Evolutionary conservation across 2,888 invertebrate species (phyloP), one percentile per base, ranked within the genome.

Genomic region (Eupsilia transversa): DNA sequence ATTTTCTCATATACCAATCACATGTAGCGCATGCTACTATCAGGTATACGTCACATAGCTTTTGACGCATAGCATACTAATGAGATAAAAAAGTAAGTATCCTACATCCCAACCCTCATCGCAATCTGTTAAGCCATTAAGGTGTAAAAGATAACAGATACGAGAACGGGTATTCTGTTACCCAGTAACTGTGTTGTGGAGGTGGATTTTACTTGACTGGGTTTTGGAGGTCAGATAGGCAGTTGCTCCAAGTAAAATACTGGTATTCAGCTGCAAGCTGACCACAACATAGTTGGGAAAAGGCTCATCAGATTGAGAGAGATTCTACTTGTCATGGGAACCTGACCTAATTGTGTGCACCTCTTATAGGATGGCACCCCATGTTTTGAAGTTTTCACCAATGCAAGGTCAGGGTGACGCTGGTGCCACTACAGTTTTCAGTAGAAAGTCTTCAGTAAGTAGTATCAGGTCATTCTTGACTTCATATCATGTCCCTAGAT

Each of bases 351-450:
- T 35, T 20, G 17, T 66, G 38, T 74, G 41, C 54, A 49, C 72
- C 72, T 73, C 41, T 64, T 73, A 27, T 61, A 72, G 73, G 38
- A 64, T 73, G 74, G 35, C 74, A 33, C 74, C 52, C 20, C 41
- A 59, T 65, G 33, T 66, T 41, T 20, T 43, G 59, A 66, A 52
- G 75, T 66, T 52, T 52, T 66, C 57, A 41, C 41, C 49, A 52
- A 30, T 43, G n/a, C 59, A 67, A 38, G 35, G 9, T 74, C 49
- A 30, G 59, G 33, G 59, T 74, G 64, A 33, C 1, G 33, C 17
- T 12, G 63, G 35, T 35, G 12, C 38, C 30, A 56, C 57, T 33
- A 27, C 46, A 49, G 57, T 65, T 20, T 65, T 49, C 38, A 33
- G 41, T 75, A 75, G 41, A 74, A 59, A 65, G 17, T 35, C 57